These are phyloP conservation scores for Lerema accius DNA, from an alignment of 1,140 invertebrate genomes.

Conservation along the genomic window DNA sequence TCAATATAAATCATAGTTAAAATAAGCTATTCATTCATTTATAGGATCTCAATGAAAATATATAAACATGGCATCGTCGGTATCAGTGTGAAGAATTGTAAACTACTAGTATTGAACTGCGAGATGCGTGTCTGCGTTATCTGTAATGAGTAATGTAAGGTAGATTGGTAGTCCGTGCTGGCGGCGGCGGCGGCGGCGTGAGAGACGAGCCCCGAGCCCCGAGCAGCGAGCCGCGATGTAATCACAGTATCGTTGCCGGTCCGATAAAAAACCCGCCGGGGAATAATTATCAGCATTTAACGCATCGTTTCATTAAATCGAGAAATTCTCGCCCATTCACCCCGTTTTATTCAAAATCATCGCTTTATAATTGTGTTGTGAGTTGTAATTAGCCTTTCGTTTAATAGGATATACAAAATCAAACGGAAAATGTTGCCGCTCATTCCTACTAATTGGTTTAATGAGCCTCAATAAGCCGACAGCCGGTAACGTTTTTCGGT, in stretches of 20 bases:
- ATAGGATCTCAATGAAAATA: no score
- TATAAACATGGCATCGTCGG: no score
- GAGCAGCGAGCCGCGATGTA: background rate
- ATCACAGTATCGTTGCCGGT: constrained; percentile 16
- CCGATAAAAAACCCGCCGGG: constrained; percentile 16
- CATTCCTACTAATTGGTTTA: constrained; percentile 17
- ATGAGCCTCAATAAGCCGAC: background rate
- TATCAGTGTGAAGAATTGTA: no score
- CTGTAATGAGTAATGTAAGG: no score
- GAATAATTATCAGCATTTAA: constrained; percentile 23
- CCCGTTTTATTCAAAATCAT: constrained; percentile 22
- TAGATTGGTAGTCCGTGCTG: no score
- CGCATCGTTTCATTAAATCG: constrained; percentile 25
- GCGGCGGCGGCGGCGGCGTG: no score
- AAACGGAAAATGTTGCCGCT: constrained; percentile 26
- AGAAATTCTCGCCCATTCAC: constrained; percentile 14
- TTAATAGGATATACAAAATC: constrained; percentile 28
- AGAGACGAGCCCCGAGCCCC: no score
- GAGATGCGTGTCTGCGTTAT: no score
- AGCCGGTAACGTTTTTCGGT: background rate
- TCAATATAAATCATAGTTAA: no score
- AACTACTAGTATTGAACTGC: no score
- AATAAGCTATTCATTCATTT: no score
- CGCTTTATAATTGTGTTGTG: constrained; percentile 32
- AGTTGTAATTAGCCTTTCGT: constrained; percentile 26